A percentile compares a stretch with the other conserved stretches of the same genome.
These are phyloP conservation scores for Pipa parva DNA, from an alignment of 2,113 vertebrate genomes.

Conservation along the genomic window DNA sequence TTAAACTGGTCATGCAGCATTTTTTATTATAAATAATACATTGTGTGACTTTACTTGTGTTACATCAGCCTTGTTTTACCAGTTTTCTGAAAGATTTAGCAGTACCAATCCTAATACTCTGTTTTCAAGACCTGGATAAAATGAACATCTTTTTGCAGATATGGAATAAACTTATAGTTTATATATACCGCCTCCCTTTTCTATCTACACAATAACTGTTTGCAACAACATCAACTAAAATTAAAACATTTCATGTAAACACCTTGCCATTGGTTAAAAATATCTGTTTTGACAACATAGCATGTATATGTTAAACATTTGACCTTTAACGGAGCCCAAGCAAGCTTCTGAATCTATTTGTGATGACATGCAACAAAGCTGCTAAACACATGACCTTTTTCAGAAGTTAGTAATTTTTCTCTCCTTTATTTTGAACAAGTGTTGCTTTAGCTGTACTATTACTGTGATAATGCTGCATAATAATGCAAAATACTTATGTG, in stretches of 20 bases:
- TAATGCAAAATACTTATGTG: background rate
- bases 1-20: too few species aligned
- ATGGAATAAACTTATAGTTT: background rate
- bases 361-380: constrained; percentile 4
- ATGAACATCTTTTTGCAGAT: background rate
- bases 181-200: background rate
- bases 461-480: background rate
- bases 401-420: background rate
- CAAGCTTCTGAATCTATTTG: background rate
- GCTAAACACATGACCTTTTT: constrained; percentile 22
- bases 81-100: background rate
- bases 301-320: background rate
- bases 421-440: background rate
- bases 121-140: background rate
- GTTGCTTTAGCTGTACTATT: constrained; percentile 1
- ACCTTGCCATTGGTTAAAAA: constrained; percentile 9
- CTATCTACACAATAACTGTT: background rate
- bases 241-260: background rate
- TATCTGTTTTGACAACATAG: constrained; percentile 19
- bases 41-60: too few species aligned
- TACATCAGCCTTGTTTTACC: too few species aligned
- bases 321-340: constrained; percentile 7
- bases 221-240: background rate
- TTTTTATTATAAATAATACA: too few species aligned
- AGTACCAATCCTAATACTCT: background rate